Percentiles rank a stretch among this genome's conserved stretches.
Conservation (phyloP, 2,888 invertebrate genomes). For the Petrophora chlorosata region DNA sequence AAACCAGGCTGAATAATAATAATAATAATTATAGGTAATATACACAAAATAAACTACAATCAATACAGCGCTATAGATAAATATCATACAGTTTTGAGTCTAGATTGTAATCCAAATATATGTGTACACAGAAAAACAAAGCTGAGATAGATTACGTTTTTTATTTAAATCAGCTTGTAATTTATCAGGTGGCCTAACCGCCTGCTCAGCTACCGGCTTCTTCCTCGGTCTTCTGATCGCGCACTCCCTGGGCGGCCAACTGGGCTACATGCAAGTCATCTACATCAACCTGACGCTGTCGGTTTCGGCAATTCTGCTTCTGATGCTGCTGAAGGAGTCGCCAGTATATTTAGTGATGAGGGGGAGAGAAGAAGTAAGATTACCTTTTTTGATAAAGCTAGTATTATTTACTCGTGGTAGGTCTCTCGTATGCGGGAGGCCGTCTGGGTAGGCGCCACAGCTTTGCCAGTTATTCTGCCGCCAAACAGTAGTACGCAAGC, state of each 20-base stretch:
- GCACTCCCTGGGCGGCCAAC: slow-evolving; percentile 58
- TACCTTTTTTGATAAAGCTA: background rate
- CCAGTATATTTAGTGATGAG: slow-evolving; percentile 56
- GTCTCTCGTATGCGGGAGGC: background rate
- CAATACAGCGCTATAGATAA: no score
- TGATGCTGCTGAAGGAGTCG: slow-evolving; percentile 55
- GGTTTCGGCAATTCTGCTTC: slow-evolving; percentile 43
- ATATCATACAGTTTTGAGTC: no score
- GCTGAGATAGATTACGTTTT: background rate
- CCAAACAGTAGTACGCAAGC: no score
- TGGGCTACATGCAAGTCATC: slow-evolving; percentile 56
- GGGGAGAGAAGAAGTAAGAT: slow-evolving; percentile 52
- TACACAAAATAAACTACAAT: no score
- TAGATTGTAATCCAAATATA: background rate
- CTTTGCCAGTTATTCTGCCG: no score
- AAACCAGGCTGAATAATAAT: no score
- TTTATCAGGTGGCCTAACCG: slow-evolving; percentile 48
- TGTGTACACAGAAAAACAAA: background rate
- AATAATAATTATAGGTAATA: no score
- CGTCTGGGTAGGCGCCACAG: no score
- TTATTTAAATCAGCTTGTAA: background rate
- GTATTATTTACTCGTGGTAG: background rate
- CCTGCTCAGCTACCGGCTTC: slow-evolving; percentile 59
- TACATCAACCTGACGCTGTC: slow-evolving; percentile 50
- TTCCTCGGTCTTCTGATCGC: slow-evolving; percentile 57